Evolutionary conservation across 2,113 vertebrate species (phyloP).

Genomic region (Australoheros scitulus): DNA sequence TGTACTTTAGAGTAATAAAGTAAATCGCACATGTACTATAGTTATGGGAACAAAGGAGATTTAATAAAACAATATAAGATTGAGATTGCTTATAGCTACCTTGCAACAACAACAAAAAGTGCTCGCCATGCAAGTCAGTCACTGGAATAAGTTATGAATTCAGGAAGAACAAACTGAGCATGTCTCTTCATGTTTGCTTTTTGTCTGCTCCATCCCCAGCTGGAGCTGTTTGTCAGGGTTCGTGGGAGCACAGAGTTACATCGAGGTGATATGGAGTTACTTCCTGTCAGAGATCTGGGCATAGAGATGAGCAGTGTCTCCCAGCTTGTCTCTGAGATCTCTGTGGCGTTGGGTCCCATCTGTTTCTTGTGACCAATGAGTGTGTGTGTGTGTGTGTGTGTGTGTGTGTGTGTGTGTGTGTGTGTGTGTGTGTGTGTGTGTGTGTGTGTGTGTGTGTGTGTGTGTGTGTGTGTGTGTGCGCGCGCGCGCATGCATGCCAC

Average conservation of each 20-base stretch:
- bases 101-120: neutral
- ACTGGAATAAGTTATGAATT: constrained; percentile 1
- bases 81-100: neutral
- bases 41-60: neutral
- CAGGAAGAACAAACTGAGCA: neutral
- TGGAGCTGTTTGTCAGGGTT: constrained; percentile 59
- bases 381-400: neutral
- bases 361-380: constrained; percentile 77
- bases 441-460: neutral
- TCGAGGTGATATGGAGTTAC: constrained; percentile 68
- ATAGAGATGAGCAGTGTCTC: constrained; percentile 26
- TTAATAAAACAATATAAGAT: neutral
- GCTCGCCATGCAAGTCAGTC: neutral
- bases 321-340: constrained; percentile 11
- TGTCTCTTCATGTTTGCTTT: neutral
- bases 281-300: constrained; percentile 77
- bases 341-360: constrained; percentile 67
- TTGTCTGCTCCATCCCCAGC: constrained; percentile 40
- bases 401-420: neutral
- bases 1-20: rapidly evolving
- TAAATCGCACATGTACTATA: neutral
- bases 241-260: constrained; percentile 61
- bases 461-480: neutral
- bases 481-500: neutral
- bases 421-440: neutral